These are phyloP conservation scores for Drosophila demipolita DNA, from an alignment of 2,888 invertebrate genomes.

Conservation along the genomic window DNA sequence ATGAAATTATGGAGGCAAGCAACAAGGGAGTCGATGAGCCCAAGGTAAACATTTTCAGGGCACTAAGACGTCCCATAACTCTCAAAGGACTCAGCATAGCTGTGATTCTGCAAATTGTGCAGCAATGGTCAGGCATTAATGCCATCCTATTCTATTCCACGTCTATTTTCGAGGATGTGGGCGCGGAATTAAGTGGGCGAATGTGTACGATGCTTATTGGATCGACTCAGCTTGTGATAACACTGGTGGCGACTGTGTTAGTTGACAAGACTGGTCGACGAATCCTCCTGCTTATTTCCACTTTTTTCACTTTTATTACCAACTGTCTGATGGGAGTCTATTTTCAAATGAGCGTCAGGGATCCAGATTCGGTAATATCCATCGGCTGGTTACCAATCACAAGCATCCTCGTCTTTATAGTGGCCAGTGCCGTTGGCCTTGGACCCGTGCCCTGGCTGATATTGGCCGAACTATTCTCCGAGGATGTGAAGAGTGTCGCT, in stretches of 20 bases:
- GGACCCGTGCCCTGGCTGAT: constrained; percentile 92
- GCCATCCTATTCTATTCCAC: constrained; percentile 92
- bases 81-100: constrained; percentile 89
- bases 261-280: constrained; percentile 93
- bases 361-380: constrained; percentile 83
- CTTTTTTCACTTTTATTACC: constrained; percentile 89
- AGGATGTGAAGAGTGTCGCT: constrained; percentile 90
- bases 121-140: constrained; percentile 93
- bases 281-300: constrained; percentile 90
- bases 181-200: constrained; percentile 85
- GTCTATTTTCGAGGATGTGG: constrained; percentile 88
- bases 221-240: constrained; percentile 88
- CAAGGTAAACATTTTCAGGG: constrained; percentile 86
- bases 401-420: constrained; percentile 90
- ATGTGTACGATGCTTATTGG: constrained; percentile 91
- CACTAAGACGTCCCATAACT: constrained; percentile 87
- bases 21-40: constrained; percentile 81
- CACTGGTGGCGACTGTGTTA: constrained; percentile 89
- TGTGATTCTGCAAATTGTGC: constrained; percentile 92
- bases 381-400: constrained; percentile 90
- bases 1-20: constrained; percentile 68
- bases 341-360: constrained; percentile 85
- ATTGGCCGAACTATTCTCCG: constrained; percentile 91
- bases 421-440: constrained; percentile 88
- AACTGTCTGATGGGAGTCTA: constrained; percentile 89